phyloP scores from a whole-genome alignment of 2,888 invertebrate species.

The Drosophila anomalipes region DNA sequence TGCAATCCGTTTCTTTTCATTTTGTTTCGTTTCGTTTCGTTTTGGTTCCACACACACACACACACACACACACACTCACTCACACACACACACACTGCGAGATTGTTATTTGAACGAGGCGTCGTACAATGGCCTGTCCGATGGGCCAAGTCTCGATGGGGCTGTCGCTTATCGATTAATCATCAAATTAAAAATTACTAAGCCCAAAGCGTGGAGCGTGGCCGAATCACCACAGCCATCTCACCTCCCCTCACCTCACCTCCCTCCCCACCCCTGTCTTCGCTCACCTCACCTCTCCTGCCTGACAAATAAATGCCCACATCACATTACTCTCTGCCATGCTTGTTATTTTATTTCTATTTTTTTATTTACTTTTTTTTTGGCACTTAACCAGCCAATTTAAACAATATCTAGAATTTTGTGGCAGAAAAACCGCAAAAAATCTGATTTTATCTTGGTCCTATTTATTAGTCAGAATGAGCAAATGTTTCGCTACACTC shows the following conservation, averaged over 20 bases:
- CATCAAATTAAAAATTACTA: slow-evolving; percentile 79
- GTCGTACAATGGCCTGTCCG: slow-evolving; percentile 67
- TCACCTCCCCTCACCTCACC: not conserved
- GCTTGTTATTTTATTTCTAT: slow-evolving; percentile 9
- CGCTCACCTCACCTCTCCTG: not conserved
- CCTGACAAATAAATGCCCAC: slow-evolving; percentile 19
- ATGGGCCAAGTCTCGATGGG: slow-evolving; percentile 42
- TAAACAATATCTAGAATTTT: slow-evolving; percentile 68
- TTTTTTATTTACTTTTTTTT: slow-evolving; percentile 26
- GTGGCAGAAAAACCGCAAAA: slow-evolving; percentile 55
- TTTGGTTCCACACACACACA: slow-evolving; percentile 7
- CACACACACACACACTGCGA: slow-evolving; percentile 2
- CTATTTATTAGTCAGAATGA: slow-evolving; percentile 32
- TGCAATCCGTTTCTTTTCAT: slow-evolving; percentile 61
- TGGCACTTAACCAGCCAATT: slow-evolving; percentile 60
- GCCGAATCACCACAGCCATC: slow-evolving; percentile 56
- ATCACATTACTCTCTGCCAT: slow-evolving; percentile 25
- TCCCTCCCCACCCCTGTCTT: too few relatives aligned
- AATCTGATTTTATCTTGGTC: slow-evolving; percentile 37
- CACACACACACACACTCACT: not conserved
- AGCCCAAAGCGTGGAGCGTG: slow-evolving; percentile 74
- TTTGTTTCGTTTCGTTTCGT: slow-evolving; percentile 39
- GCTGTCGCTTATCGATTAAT: slow-evolving; percentile 81
- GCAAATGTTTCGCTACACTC: slow-evolving; percentile 39
- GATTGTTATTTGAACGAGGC: slow-evolving; percentile 28